These are phyloP conservation scores for Drosophila kepulauana DNA, from an alignment of 1,140 invertebrate genomes.

Conservation along the genomic window DNA sequence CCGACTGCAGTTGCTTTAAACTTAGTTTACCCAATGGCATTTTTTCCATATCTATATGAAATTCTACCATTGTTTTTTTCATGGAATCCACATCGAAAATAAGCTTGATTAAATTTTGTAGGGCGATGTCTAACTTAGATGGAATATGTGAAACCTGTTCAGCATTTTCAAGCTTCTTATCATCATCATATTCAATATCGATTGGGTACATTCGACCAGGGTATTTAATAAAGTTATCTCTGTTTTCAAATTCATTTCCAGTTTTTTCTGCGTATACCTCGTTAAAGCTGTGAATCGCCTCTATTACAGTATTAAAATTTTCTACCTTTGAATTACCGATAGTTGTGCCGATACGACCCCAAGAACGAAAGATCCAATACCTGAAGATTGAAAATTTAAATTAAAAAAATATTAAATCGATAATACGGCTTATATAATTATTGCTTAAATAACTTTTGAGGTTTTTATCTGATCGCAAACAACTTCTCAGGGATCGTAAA, in stretches of 20 bases:
- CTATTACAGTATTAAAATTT: conserved; percentile 85
- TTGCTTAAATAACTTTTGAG: no score
- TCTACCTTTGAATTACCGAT: conserved; percentile 94
- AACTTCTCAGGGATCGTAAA: no score
- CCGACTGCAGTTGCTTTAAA: conserved; percentile 94
- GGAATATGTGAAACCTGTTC: conserved; percentile 61
- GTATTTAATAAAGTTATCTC: conserved; percentile 91
- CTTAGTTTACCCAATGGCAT: conserved; percentile 99
- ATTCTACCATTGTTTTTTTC: conserved; percentile 97
- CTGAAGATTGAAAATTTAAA: conserved; percentile 82
- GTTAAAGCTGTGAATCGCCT: conserved; percentile 90
- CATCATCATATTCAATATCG: conserved; percentile 94
- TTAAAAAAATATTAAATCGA: neutral
- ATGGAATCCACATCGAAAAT: conserved; percentile 97
- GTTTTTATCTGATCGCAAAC: no score
- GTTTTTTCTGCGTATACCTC: conserved; percentile 93
- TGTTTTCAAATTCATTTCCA: conserved; percentile 91
- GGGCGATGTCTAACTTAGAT: conserved; percentile 90
- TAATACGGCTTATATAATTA: no score
- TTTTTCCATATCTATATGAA: conserved; percentile 98
- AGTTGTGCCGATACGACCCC: conserved; percentile 98
- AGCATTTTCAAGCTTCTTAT: conserved; percentile 33
- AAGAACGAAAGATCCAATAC: conserved; percentile 94
- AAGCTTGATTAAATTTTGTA: conserved; percentile 93
- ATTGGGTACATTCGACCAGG: conserved; percentile 94